A percentile compares a stretch with the other conserved stretches of the same genome.
Conservation (phyloP, 2,888 invertebrate genomes). For the Papilio elwesi region DNA sequence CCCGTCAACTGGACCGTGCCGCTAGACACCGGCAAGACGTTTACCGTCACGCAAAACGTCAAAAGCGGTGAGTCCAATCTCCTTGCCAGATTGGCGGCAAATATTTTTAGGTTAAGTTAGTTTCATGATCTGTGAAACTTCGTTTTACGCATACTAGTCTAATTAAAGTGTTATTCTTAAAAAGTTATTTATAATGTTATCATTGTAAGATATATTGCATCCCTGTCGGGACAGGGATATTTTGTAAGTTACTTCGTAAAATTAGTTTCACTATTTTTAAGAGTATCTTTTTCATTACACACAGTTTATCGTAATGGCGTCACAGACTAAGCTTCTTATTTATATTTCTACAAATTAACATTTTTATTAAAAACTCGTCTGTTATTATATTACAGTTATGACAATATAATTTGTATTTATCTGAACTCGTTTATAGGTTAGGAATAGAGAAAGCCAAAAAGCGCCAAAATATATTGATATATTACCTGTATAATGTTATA, state of each 20-base stretch:
- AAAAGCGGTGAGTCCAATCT: constrained; percentile 83
- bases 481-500: not conserved
- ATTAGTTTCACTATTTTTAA: constrained; percentile 52
- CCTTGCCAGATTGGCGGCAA: constrained; percentile 63
- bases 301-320: constrained; percentile 40
- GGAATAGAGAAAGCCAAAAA: not conserved
- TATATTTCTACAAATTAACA: constrained; percentile 18
- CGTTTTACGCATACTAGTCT: constrained; percentile 24
- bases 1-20: constrained; percentile 98
- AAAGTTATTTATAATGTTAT: constrained; percentile 17
- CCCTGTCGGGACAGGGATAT: constrained; percentile 34
- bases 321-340: constrained; percentile 16
- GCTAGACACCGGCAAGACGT: constrained; percentile 95
- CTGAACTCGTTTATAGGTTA: constrained; percentile 3
- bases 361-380: constrained; percentile 28
- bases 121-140: constrained; percentile 41
- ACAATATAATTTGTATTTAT: not conserved
- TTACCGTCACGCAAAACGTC: constrained; percentile 96
- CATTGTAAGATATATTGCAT: constrained; percentile 20
- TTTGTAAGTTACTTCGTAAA: constrained; percentile 50
- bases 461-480: constrained; percentile 14
- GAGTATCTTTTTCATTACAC: constrained; percentile 69
- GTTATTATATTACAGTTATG: not conserved
- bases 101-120: constrained; percentile 60
- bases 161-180: constrained; percentile 15